Conservation (phyloP, 2,113 vertebrate species). For the Chunga burmeisteri region DNA sequence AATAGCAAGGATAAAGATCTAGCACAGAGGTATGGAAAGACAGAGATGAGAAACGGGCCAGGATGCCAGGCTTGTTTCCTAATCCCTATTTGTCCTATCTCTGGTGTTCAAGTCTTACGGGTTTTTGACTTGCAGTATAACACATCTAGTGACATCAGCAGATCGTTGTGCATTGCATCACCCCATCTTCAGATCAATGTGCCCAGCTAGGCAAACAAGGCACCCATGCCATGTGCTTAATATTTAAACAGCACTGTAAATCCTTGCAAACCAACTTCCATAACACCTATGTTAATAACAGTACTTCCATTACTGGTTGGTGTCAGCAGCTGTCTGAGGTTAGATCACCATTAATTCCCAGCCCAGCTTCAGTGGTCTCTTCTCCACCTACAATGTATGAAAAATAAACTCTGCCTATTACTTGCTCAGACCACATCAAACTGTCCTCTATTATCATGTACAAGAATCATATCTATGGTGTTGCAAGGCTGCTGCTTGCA, state of each 20-base stretch:
- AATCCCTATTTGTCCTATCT: neutral
- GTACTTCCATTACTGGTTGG: neutral
- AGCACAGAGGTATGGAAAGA: neutral
- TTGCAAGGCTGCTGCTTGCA: neutral
- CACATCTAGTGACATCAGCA: conserved; percentile 12
- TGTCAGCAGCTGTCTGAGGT: neutral
- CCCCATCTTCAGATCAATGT: neutral
- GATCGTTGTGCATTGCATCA: conserved; percentile 28
- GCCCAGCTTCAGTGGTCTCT: neutral
- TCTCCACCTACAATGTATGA: neutral
- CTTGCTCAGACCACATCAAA: neutral
- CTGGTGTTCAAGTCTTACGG: neutral
- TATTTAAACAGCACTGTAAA: conserved; percentile 21
- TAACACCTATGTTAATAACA: neutral
- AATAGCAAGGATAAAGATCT: neutral
- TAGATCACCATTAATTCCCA: neutral
- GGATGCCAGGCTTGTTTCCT: neutral
- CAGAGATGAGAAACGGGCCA: neutral
- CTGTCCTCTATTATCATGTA: neutral
- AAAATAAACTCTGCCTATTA: neutral
- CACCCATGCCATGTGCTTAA: neutral
- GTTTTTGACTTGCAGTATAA: conserved; percentile 17
- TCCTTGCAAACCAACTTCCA: neutral
- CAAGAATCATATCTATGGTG: neutral
- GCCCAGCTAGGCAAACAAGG: neutral